Percentiles rank a stretch among this genome's conserved stretches.
Conservation (phyloP, 2,888 invertebrate species). For the Chymomyza caudatula region DNA sequence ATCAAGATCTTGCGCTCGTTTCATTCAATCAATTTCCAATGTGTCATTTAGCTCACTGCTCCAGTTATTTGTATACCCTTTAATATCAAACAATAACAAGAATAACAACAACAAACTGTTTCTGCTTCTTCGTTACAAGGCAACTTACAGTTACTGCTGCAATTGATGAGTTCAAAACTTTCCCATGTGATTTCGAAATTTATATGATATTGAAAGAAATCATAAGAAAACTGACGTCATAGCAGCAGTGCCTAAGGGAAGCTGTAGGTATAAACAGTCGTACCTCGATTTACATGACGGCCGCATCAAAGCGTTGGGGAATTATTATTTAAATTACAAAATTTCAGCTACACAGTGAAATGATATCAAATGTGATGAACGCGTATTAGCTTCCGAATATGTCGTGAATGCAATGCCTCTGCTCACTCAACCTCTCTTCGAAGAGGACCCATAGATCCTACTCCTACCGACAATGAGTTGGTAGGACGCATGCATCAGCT, state of each 20-base stretch:
- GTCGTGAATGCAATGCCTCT: too few species aligned
- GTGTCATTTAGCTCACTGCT: slow-evolving; percentile 29
- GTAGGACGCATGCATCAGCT: too few species aligned
- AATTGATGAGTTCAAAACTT: not conserved
- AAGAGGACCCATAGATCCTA: too few species aligned
- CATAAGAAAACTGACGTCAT: slow-evolving; percentile 47
- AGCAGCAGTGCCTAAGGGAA: slow-evolving; percentile 2
- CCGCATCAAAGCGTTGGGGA: too few species aligned
- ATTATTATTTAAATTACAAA: too few species aligned
- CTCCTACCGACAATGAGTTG: too few species aligned
- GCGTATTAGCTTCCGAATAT: too few species aligned
- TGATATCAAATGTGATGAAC: too few species aligned
- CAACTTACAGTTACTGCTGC: not conserved
- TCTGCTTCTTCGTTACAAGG: not conserved
- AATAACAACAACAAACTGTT: not conserved
- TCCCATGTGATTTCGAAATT: not conserved
- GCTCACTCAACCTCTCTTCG: too few species aligned
- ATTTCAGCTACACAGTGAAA: too few species aligned
- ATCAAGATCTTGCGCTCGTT: slow-evolving; percentile 34
- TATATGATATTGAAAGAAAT: not conserved
- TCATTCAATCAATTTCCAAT: slow-evolving; percentile 47
- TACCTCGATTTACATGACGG: not conserved
- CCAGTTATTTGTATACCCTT: slow-evolving; percentile 19
- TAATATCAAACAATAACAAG: not conserved
- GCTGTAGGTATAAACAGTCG: not conserved